These are phyloP conservation scores for Ceyx margarethae DNA, from an alignment of 2,113 vertebrate genomes.

Conservation along the genomic window DNA sequence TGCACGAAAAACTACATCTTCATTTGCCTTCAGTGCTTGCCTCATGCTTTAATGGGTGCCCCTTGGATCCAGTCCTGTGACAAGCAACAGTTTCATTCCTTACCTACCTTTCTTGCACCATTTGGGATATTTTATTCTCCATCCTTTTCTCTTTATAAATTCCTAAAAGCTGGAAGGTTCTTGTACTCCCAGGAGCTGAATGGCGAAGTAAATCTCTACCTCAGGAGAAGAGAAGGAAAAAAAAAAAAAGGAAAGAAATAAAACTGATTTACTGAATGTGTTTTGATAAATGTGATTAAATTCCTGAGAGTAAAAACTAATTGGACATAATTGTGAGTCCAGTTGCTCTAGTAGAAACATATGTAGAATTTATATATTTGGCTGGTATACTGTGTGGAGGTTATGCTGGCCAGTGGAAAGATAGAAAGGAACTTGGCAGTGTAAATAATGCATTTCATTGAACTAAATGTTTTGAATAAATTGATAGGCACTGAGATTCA, in stretches of 20 bases:
- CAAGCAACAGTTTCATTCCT: neutral
- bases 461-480: conserved; percentile 21
- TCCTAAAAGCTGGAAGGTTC: conserved; percentile 43
- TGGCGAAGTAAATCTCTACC: neutral
- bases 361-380: conserved; percentile 65
- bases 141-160: neutral
- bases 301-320: conserved; percentile 65
- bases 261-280: conserved; percentile 59
- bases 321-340: conserved; percentile 63
- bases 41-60: neutral
- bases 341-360: conserved; percentile 67
- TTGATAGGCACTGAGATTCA: neutral
- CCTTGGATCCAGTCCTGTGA: neutral
- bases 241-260: conserved; percentile 28
- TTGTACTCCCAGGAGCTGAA: conserved; percentile 1
- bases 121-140: neutral
- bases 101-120: neutral
- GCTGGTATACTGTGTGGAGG: conserved; percentile 36
- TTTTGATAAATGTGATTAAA: conserved; percentile 56
- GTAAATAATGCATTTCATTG: conserved; percentile 14
- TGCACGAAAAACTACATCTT: neutral
- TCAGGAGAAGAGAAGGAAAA: too few species aligned
- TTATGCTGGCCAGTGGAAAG: conserved; percentile 21
- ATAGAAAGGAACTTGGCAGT: conserved; percentile 25
- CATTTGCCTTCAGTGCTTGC: neutral